Percentiles rank a stretch among this genome's conserved stretches.
Conservation (phyloP, 2,888 invertebrate species). For the Tromatobia lineatoria region DNA sequence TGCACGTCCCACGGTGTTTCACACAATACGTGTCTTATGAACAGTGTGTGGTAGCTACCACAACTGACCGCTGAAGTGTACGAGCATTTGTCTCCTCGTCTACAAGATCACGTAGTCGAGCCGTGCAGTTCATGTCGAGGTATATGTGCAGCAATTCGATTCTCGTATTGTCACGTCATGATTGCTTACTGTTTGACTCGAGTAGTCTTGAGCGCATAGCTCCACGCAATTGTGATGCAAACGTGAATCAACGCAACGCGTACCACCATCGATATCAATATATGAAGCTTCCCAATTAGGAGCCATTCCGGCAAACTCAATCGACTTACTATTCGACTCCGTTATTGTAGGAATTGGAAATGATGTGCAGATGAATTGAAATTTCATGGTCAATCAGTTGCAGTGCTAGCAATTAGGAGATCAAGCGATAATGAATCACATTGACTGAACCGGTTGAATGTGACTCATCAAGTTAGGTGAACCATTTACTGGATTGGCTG, state of each 20-base stretch:
- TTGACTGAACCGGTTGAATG: no score
- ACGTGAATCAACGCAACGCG: slow-evolving; percentile 37
- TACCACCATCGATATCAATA: slow-evolving; percentile 16
- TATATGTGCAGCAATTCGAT: slow-evolving; percentile 62
- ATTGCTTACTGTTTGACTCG: slow-evolving; percentile 66
- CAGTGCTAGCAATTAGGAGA: background rate
- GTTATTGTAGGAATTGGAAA: background rate
- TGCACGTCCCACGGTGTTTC: slow-evolving; percentile 11
- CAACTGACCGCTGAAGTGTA: slow-evolving; percentile 31
- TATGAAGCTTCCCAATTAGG: background rate
- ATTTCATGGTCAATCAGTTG: background rate
- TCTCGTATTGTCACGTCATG: slow-evolving; percentile 67
- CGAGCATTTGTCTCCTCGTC: slow-evolving; percentile 15
- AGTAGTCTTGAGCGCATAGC: slow-evolving; percentile 53
- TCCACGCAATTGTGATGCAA: slow-evolving; percentile 55
- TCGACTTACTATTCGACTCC: slow-evolving; percentile 8
- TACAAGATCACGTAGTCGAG: background rate
- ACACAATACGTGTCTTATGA: slow-evolving; percentile 61
- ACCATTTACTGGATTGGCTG: no score
- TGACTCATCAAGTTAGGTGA: no score
- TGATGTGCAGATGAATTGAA: background rate
- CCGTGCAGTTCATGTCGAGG: slow-evolving; percentile 25
- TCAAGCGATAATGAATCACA: no score
- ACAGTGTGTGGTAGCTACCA: slow-evolving; percentile 42
- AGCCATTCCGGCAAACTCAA: slow-evolving; percentile 10